phyloP scores from a whole-genome alignment of 53 echinoderm and acorn worm genomes.

The Paracentrotus lividus region DNA sequence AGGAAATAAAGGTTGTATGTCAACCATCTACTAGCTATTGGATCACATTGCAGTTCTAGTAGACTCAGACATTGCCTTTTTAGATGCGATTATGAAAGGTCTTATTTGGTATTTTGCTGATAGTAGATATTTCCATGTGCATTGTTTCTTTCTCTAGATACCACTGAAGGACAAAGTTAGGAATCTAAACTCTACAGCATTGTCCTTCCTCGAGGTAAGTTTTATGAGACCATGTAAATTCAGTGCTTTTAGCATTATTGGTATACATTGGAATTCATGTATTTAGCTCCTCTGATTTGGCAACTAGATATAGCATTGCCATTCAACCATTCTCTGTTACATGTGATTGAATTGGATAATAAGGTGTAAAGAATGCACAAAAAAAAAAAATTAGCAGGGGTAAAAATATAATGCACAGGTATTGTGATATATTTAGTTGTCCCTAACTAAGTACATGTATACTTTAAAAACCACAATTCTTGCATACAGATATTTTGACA shows the following conservation, averaged over 20 bases:
- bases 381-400: too few relatives aligned
- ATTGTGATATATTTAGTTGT: too few relatives aligned
- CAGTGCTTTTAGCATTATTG: background rate
- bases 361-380: too few relatives aligned
- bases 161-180: constrained; percentile 93
- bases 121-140: background rate
- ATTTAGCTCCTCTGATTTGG: background rate
- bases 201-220: constrained; percentile 93
- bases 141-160: constrained; percentile 70
- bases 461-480: too few relatives aligned
- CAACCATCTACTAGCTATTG: too few relatives aligned
- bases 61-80: background rate
- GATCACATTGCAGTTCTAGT: too few relatives aligned
- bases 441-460: too few relatives aligned
- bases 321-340: too few relatives aligned
- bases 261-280: background rate
- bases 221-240: background rate
- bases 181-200: constrained; percentile 72
- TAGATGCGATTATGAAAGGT: background rate
- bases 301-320: background rate
- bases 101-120: background rate
- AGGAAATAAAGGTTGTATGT: too few relatives aligned
- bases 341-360: too few relatives aligned
- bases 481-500: too few relatives aligned
- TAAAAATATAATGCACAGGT: too few relatives aligned